Percentiles rank a stretch among this genome's conserved stretches.
Conservation (phyloP, 2,797 vertebrate species). For the Danio tinwini region DNA sequence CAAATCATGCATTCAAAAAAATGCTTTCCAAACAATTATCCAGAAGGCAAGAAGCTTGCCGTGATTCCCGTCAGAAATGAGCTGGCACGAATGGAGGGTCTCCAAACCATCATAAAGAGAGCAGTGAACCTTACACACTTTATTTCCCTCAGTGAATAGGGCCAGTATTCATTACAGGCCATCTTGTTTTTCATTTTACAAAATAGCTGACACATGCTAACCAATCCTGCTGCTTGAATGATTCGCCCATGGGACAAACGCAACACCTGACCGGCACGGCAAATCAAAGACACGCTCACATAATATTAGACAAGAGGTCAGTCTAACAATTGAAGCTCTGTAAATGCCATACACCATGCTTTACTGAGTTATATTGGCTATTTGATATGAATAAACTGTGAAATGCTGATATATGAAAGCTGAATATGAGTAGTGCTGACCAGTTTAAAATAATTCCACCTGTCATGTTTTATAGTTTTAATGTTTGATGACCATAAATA, state of each 20-base stretch:
- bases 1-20: background rate
- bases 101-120: conserved; percentile 39
- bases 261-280: conserved; percentile 58
- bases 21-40: conserved; percentile 6
- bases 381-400: background rate
- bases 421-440: background rate
- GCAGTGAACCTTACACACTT: conserved; percentile 39
- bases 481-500: no score
- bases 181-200: conserved; percentile 55
- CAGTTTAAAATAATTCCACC: background rate
- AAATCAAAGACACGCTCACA: conserved; percentile 23
- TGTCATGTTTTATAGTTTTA: no score
- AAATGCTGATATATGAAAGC: background rate
- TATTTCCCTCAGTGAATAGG: conserved; percentile 36
- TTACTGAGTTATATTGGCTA: background rate
- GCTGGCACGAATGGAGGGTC: conserved; percentile 26
- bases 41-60: background rate
- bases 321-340: background rate
- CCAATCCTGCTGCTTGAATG: conserved; percentile 57
- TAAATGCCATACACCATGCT: conserved; percentile 3
- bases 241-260: conserved; percentile 51
- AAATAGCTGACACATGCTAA: conserved; percentile 63
- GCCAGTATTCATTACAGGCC: conserved; percentile 44
- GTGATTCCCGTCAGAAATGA: conserved; percentile 18
- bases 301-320: conserved; percentile 15